Base-by-base conservation (phyloP, 2,113 vertebrate genomes). In the Hyperoodon ampullatus region DNA sequence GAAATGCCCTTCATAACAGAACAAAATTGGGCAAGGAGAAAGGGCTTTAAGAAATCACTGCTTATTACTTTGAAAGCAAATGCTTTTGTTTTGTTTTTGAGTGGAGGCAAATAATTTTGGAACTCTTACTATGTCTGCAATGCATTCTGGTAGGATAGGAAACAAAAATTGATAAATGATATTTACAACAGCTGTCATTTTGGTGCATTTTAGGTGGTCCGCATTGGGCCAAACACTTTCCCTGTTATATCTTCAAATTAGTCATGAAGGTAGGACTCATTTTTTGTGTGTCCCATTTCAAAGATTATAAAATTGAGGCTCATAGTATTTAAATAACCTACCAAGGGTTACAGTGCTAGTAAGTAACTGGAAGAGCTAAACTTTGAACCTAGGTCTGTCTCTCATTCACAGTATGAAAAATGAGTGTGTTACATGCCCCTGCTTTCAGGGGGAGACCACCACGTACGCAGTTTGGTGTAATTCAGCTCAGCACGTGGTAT, bases 1-100 rank as follows among this genome's bases (percentile, higher is more conserved):
- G 75, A 96, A 95, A 95, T 92, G 63, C 47, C 77, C 88, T 95
- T 96, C 72, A 26, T n/a, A 84, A 74, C 58, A 72, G 85, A 80
- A 82, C 68, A 89, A 83, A 91, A 66, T 70, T 71, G 77, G 77
- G 33, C 61, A 81, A 93, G 70, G 93, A 90, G 58, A 94, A 96
- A 74, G 63, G 63, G n/a, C 58, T 92, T 92, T 95, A 47, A 81
- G n/a, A 94, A 86, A 66, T 81, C 60, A 60, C 65, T 92, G 33
- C 50, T 55, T 58, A 47, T 93, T 39, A 63, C 87, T 90, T 87
- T 84, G 82, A 60, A 88, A 96, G 42, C 68, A 71, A 92, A 71
- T 77, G 21, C 84, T 33, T 68, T 74, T 21, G 47, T 82, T 19
- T 53, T 42, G 47, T 30, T 60, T 35, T 50, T 16, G 4, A 88